phyloP scores from a whole-genome alignment of 2,888 invertebrate species.

The Phalera bucephala region DNA sequence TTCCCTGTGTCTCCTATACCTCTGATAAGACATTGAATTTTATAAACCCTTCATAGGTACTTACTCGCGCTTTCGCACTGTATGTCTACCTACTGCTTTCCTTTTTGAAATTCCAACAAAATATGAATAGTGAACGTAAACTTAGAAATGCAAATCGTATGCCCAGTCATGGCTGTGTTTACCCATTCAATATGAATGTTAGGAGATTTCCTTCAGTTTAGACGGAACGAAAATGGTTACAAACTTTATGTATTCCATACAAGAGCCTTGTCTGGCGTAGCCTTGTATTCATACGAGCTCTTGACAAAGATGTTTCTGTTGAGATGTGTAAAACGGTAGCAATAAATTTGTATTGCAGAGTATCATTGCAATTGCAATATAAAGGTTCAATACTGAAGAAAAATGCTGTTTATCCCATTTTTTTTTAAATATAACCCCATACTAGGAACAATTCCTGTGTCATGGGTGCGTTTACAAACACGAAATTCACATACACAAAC shows the following conservation, averaged over 20 bases:
- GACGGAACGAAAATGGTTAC: constrained; percentile 20
- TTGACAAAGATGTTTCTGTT: neutral
- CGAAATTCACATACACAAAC: no score
- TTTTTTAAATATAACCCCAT: no score
- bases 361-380: no score
- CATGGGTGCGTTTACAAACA: no score
- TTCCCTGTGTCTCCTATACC: no score
- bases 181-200: constrained; percentile 9
- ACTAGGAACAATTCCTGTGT: no score
- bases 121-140: neutral
- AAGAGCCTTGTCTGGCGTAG: constrained; percentile 16
- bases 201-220: neutral
- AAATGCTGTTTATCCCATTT: no score
- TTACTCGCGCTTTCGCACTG: neutral
- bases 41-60: no score
- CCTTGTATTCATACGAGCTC: constrained; percentile 6
- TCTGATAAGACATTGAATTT: no score
- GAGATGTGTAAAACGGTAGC: no score
- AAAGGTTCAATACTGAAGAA: no score
- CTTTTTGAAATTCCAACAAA: neutral
- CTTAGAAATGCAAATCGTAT: neutral
- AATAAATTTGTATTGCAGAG: no score
- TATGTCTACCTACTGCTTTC: neutral
- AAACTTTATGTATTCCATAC: constrained; percentile 20
- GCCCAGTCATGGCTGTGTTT: neutral